These are phyloP conservation scores for Mixornis gularis DNA, from an alignment of 2,113 vertebrate genomes.

Conservation along the genomic window DNA sequence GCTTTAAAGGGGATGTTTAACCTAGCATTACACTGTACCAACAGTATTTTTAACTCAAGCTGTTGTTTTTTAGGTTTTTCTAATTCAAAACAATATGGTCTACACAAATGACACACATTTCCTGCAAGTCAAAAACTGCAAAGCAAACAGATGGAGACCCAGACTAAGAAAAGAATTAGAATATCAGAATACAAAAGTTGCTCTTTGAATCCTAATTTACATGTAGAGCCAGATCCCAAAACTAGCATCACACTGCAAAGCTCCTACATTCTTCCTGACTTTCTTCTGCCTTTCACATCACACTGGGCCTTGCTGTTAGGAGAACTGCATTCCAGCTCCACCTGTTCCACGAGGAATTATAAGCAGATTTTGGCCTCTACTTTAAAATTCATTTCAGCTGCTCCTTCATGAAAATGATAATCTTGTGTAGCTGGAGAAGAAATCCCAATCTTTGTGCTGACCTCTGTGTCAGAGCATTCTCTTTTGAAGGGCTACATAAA, in stretches of 20 bases:
- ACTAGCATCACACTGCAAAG: neutral
- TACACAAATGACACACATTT: neutral
- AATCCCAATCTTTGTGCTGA: neutral
- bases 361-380: neutral
- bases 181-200: neutral
- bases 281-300: neutral
- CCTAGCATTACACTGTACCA: neutral
- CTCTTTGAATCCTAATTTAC: neutral
- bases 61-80: neutral
- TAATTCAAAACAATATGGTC: neutral
- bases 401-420: neutral
- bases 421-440: neutral
- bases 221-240: neutral
- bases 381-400: neutral
- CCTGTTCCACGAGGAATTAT: neutral
- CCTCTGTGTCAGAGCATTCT: neutral
- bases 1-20: conserved; percentile 12
- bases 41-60: neutral
- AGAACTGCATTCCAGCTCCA: neutral
- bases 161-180: neutral
- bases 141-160: conserved; percentile 11
- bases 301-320: neutral
- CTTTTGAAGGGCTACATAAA: neutral
- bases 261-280: neutral
- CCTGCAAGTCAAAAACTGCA: neutral